These are phyloP conservation scores for Bombus ignitus DNA, from an alignment of 1,140 invertebrate genomes.

Conservation along the genomic window DNA sequence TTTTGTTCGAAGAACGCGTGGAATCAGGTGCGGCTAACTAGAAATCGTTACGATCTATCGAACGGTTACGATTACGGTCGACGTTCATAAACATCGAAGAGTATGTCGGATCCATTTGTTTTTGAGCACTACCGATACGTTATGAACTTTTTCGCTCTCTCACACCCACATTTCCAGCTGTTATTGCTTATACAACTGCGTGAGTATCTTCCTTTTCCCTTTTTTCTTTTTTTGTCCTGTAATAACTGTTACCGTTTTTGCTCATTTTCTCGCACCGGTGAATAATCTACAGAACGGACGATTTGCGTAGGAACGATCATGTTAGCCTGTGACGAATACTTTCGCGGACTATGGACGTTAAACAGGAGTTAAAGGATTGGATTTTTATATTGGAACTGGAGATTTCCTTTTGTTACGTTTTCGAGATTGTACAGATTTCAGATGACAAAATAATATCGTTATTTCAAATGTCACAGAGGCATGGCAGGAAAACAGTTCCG, in stretches of 20 bases:
- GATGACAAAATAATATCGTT: background rate
- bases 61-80: conserved; percentile 53
- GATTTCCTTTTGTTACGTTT: background rate
- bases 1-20: background rate
- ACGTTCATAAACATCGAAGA: conserved; percentile 53
- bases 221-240: background rate
- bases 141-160: conserved; percentile 24
- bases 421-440: background rate
- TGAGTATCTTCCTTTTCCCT: conserved; percentile 5
- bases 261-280: background rate
- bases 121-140: conserved; percentile 52
- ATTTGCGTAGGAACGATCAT: background rate
- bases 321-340: background rate
- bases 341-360: no score
- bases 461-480: background rate
- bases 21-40: conserved; percentile 62
- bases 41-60: conserved; percentile 64
- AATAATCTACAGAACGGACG: background rate
- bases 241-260: background rate
- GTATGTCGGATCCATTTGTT: conserved; percentile 56
- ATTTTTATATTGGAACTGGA: no score
- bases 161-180: background rate
- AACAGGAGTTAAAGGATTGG: no score
- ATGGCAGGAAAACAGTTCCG: background rate
- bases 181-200: conserved; percentile 16